Base-by-base conservation (phyloP, 2,888 invertebrate species). In the Dasysyrphus tricinctus region DNA sequence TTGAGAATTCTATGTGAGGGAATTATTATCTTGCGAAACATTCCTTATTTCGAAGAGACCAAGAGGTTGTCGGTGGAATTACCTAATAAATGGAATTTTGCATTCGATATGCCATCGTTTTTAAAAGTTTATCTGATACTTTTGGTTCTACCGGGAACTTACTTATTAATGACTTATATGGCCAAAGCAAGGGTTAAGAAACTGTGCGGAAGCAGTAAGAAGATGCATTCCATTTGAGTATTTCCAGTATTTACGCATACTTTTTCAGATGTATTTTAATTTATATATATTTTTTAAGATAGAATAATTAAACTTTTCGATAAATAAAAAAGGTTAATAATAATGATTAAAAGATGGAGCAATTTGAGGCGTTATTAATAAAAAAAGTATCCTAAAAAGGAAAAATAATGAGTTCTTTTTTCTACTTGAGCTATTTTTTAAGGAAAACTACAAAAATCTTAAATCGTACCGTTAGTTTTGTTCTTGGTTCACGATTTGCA, bases 21-120 rank as follows among this genome's bases (percentile, higher is more conserved):
- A n/a, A n/a, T n/a, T n/a, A n/a, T n/a, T n/a, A n/a, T n/a, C n/a
- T n/a, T n/a, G n/a, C n/a, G n/a, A n/a, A n/a, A n/a, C n/a, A n/a
- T 98, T 90, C 97, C 98, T 0, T 97, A 97, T 91, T 97, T 98
- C 90, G 97, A 98, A 88, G 96, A 97, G 90, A 97, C 97, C 0
- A 94, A 94, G 67, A 95, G 93, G 73, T 97, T 97, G 90, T 95
- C 96, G 0, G 90, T 97, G 2, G 93, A 94, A 0, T 90, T 99
- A 91, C 98, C 98, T 0, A 98, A 98, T 91, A 91, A 93, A 5
- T 96, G 95, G 94, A 98, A 99, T 93, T 95, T 97, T 88, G 94
- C 96, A 0, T 97, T 99, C 92, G 96, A 97, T 91, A 96, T 97
- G 93, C 96, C 98, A 0, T 94, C 95, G 0, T 94, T 97, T 81